Percentiles rank a stretch among this genome's conserved stretches.
These are phyloP conservation scores for Eupithecia tripunctaria DNA, from an alignment of 2,888 invertebrate species.

Conservation along the genomic window DNA sequence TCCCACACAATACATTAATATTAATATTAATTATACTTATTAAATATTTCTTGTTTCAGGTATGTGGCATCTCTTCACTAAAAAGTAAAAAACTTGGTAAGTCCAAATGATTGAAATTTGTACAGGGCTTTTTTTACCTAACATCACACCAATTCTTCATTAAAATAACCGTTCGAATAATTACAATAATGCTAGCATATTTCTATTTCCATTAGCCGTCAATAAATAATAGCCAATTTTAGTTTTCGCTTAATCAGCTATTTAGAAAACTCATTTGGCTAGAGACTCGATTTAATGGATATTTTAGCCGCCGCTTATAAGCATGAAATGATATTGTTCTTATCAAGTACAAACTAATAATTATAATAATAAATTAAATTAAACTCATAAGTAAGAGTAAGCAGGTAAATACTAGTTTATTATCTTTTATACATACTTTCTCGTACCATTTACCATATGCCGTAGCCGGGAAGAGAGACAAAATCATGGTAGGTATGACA, in stretches of 20 bases:
- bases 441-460: no score
- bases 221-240: constrained; percentile 80
- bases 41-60: constrained; percentile 52
- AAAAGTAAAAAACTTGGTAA: background rate
- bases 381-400: no score
- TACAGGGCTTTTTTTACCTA: background rate
- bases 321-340: background rate
- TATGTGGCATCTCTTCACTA: constrained; percentile 38
- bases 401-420: no score
- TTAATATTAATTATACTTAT: no score
- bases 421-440: no score
- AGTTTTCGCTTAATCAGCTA: constrained; percentile 83
- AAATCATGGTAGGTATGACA: background rate
- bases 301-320: background rate
- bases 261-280: constrained; percentile 83
- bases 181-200: constrained; percentile 37
- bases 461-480: no score
- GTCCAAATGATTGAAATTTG: background rate
- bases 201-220: constrained; percentile 58
- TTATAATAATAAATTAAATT: background rate
- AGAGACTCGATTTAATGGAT: constrained; percentile 64
- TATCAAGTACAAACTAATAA: background rate
- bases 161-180: constrained; percentile 16
- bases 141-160: background rate
- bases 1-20: no score